phyloP scores from a whole-genome alignment of 2,888 invertebrate species.

The Mimumesa dahlbomi region DNA sequence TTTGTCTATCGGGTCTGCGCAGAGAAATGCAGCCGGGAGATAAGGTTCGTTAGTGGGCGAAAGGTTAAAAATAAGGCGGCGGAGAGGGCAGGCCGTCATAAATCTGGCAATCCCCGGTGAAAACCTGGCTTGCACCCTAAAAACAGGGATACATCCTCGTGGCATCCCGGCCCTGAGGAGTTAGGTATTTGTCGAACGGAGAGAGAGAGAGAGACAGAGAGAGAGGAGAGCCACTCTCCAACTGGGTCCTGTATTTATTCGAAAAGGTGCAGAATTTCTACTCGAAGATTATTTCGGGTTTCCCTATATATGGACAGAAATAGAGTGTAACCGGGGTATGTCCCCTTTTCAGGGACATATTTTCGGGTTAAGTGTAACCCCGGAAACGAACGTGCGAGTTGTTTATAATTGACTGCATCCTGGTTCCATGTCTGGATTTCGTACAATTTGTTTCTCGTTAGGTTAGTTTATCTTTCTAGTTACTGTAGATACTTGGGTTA shows the following conservation, averaged over 20 bases:
- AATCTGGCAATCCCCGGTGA: conserved; percentile 75
- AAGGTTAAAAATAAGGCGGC: conserved; percentile 76
- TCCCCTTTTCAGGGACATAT: background rate
- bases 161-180: conserved; percentile 29
- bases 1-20: conserved; percentile 67
- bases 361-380: too few relatives aligned
- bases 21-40: conserved; percentile 74
- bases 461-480: too few relatives aligned
- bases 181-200: conserved; percentile 41
- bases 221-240: background rate
- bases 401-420: too few relatives aligned
- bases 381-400: too few relatives aligned
- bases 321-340: conserved; percentile 3
- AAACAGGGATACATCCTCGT: conserved; percentile 61
- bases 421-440: too few relatives aligned
- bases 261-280: conserved; percentile 35
- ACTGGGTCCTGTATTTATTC: conserved; percentile 29
- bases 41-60: conserved; percentile 79
- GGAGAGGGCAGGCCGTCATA: conserved; percentile 76
- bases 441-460: too few relatives aligned
- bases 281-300: conserved; percentile 18
- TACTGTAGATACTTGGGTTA: too few relatives aligned
- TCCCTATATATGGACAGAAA: background rate
- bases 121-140: conserved; percentile 63
- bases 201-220: background rate